Evolutionary conservation across 2,113 vertebrate genomes (phyloP).

Genomic region (Scolopax mira): DNA sequence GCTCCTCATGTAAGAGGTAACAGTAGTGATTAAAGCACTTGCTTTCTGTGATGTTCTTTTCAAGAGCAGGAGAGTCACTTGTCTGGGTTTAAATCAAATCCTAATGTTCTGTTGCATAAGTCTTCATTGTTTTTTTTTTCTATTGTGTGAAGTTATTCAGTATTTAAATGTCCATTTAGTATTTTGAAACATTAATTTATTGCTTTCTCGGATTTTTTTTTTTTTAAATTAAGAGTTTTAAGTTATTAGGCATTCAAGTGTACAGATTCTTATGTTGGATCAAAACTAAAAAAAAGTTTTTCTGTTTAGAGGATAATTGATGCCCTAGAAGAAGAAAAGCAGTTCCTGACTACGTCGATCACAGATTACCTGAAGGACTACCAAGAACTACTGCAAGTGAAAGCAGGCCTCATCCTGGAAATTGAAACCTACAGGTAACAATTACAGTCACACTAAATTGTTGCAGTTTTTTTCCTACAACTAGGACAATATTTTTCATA

Average conservation of each 20-base stretch:
- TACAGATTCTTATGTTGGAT: background rate
- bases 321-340: slow-evolving; percentile 86
- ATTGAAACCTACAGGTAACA: slow-evolving; percentile 92
- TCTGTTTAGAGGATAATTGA: slow-evolving; percentile 81
- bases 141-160: background rate
- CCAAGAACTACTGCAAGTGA: slow-evolving; percentile 89
- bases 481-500: background rate
- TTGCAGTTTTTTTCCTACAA: background rate
- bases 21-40: background rate
- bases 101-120: background rate
- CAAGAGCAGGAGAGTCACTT: background rate
- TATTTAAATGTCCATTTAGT: background rate
- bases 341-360: slow-evolving; percentile 78
- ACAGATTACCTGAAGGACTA: slow-evolving; percentile 85
- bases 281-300: background rate
- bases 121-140: no score
- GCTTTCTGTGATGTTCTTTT: background rate
- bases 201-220: background rate
- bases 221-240: background rate
- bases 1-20: background rate
- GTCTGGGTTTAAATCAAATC: background rate
- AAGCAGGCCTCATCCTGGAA: slow-evolving; percentile 90
- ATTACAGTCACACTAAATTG: background rate
- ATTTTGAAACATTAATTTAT: background rate
- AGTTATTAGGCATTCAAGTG: background rate